These are phyloP conservation scores for Babylonia areolata DNA, from an alignment of 1,140 invertebrate species.

Conservation along the genomic window DNA sequence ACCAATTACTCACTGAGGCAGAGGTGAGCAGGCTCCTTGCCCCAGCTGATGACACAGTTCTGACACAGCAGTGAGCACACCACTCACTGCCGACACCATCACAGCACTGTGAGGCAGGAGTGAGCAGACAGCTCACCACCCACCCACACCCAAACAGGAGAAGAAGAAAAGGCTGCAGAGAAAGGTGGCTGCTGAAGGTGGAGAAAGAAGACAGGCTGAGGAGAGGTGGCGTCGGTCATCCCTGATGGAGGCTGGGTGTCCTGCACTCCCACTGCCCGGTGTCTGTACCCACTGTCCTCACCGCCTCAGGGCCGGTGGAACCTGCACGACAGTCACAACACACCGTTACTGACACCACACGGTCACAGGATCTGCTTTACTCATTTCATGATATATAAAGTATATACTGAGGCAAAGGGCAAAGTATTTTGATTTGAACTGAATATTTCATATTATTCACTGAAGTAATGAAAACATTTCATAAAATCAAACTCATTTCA, in stretches of 20 bases:
- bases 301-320: slow-evolving; percentile 64
- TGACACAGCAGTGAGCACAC: too few relatives aligned
- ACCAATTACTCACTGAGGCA: too few relatives aligned
- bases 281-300: neutral
- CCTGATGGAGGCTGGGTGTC: neutral
- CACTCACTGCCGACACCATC: too few relatives aligned
- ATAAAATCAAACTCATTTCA: too few relatives aligned
- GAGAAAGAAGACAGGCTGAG: neutral
- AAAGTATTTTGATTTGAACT: neutral
- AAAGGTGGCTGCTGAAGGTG: neutral
- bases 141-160: too few relatives aligned
- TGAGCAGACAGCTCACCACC: too few relatives aligned
- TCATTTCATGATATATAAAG: too few relatives aligned
- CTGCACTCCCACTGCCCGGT: neutral
- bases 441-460: neutral
- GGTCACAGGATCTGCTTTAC: too few relatives aligned
- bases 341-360: neutral
- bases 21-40: too few relatives aligned
- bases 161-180: neutral
- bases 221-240: neutral
- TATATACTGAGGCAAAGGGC: neutral
- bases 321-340: slow-evolving; percentile 51
- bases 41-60: too few relatives aligned
- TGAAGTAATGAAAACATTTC: neutral
- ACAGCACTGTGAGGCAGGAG: too few relatives aligned